phyloP scores from a whole-genome alignment of 92 coral and sea anemone species.

The Zoanthus sociatus region DNA sequence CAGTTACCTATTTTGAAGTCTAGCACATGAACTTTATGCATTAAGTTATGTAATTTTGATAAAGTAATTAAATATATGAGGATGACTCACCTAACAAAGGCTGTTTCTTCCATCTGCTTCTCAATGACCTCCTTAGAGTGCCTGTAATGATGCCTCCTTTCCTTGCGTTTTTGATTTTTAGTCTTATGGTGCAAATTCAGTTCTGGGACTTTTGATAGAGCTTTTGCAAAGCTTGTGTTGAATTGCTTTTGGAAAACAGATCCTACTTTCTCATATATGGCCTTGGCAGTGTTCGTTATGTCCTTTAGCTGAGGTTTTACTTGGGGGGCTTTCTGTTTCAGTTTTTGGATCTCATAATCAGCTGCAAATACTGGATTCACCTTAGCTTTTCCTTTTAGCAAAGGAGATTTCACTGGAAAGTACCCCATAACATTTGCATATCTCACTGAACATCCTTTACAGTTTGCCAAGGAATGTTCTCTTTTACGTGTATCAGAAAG shows the following conservation, averaged over 20 bases:
- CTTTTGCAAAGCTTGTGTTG: constrained; percentile 48
- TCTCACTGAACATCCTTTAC: constrained; percentile 62
- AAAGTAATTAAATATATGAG: too few relatives aligned
- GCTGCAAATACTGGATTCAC: constrained; percentile 52
- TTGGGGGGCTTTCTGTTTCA: neutral
- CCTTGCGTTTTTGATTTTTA: constrained; percentile 33
- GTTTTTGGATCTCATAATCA: constrained; percentile 9
- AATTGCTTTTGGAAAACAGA: constrained; percentile 38
- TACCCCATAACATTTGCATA: constrained; percentile 27
- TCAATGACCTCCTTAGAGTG: constrained; percentile 52
- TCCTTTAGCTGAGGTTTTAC: constrained; percentile 41
- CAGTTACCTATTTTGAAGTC: too few relatives aligned
- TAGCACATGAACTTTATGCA: too few relatives aligned
- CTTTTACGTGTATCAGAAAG: constrained; percentile 1
- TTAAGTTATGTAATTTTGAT: too few relatives aligned
- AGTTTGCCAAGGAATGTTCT: constrained; percentile 54
- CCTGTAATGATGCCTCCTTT: constrained; percentile 46
- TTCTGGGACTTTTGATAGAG: constrained; percentile 54
- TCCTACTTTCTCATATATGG: constrained; percentile 42
- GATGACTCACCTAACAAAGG: constrained; percentile 26
- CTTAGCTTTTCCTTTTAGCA: constrained; percentile 56
- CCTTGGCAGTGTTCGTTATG: constrained; percentile 59
- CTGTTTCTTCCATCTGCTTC: constrained; percentile 67
- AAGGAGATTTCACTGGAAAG: constrained; percentile 36
- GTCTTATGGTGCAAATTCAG: constrained; percentile 43